Evolutionary conservation across 2,113 vertebrate genomes (phyloP).

Genomic region (Xiphias gladius): DNA sequence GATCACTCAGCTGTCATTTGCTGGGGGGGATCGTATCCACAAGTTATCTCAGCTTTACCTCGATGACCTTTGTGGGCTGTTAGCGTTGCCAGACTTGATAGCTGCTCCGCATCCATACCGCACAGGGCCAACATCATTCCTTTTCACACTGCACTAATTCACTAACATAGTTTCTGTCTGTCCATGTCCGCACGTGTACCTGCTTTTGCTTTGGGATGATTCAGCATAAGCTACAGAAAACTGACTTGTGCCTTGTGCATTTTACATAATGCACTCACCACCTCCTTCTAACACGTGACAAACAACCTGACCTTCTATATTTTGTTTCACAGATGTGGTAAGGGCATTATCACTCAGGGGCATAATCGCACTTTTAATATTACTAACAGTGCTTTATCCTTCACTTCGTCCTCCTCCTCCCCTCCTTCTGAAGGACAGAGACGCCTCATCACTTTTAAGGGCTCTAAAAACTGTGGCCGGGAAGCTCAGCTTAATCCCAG

Average conservation of each 20-base stretch:
- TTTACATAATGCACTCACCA: slow-evolving; percentile 48
- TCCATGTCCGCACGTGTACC: slow-evolving; percentile 36
- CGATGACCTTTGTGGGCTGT: slow-evolving; percentile 11
- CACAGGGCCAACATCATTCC: slow-evolving; percentile 25
- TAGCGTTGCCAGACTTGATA: slow-evolving; percentile 7
- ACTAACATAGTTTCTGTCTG: not conserved
- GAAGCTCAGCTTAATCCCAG: slow-evolving; percentile 69
- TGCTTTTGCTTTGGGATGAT: slow-evolving; percentile 22
- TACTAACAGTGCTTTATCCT: slow-evolving; percentile 37
- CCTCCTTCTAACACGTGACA: slow-evolving; percentile 33
- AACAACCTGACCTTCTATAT: slow-evolving; percentile 30
- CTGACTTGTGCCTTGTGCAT: not conserved
- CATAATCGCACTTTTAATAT: slow-evolving; percentile 51
- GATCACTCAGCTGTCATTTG: not conserved
- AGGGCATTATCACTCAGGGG: slow-evolving; percentile 24
- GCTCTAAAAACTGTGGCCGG: slow-evolving; percentile 37
- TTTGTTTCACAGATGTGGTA: slow-evolving; percentile 27
- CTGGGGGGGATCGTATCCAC: slow-evolving; percentile 4
- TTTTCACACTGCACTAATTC: slow-evolving; percentile 49
- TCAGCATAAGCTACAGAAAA: slow-evolving; percentile 31
- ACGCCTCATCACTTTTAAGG: slow-evolving; percentile 59
- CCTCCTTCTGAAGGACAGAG: slow-evolving; percentile 42
- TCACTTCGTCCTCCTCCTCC: slow-evolving; percentile 25
- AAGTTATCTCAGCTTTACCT: slow-evolving; percentile 30
- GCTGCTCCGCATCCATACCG: slow-evolving; percentile 15